Evolutionary conservation across 1,140 invertebrate genomes (phyloP), one percentile per base, ranked within the genome.

Genomic region (Aphelenchoides besseyi): DNA sequence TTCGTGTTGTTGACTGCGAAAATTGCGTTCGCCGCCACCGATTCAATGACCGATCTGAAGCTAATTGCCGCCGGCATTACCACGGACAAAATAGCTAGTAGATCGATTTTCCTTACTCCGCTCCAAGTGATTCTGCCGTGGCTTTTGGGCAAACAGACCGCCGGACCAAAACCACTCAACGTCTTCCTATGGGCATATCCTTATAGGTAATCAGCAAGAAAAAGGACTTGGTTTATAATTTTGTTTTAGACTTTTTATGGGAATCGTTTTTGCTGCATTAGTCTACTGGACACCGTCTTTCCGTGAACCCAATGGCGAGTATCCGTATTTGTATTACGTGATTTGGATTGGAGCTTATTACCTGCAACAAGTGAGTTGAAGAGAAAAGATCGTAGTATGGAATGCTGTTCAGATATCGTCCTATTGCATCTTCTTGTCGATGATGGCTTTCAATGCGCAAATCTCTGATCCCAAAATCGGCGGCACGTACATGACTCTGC

Each of bases 401-500:
- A 70, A 1, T 71, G 16, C 33, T 36, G 18, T 71, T 61, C 29
- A 73, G 89, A 85, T 91, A 57, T 86, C 89, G 48, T 80, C 89
- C n/a, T 90, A 90, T 76, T 88, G 89, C 73, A 92, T 92, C 89
- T 92, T 91, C 86, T 91, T 93, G 2, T 88, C 90, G n/a, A 85
- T 87, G 75, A 76, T 76, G 75, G 75, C 75, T 28, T 76, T 76
- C 85, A 91, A 91, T 85, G 92, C 89, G 16, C 87, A 88, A 79
- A 89, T 97, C 28, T 94, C 92, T 77, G 95, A 97, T 86, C 92
- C 93, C 0, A 86, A 89, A 0, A 92, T 98, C 3, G 97, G 97
- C 23, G 97, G 96, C 28, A 98, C 96, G 0, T 98, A 99, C 85
- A 99, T 99, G 97, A 99, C 97, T 0, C 88, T 99, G 53, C 88